Evolutionary conservation across 2,113 vertebrate species (phyloP).

Genomic region (Ophthalmolycus amberensis): DNA sequence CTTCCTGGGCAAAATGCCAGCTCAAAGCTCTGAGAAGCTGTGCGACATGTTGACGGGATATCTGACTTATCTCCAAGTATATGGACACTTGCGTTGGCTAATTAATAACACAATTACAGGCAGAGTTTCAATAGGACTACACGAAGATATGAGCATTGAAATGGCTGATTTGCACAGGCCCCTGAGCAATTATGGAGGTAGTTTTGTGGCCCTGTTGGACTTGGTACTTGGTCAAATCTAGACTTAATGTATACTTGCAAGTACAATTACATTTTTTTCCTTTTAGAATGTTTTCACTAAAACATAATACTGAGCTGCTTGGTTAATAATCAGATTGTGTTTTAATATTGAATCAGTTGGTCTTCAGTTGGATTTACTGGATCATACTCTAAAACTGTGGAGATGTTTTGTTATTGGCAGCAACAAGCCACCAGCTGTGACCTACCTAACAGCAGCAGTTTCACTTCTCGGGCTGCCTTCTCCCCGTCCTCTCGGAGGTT

Average conservation of each 20-base stretch:
- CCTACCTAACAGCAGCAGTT: slow-evolving; percentile 93
- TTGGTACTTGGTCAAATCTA: background rate
- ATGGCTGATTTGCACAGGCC: background rate
- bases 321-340: background rate
- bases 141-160: background rate
- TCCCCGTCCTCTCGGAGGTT: slow-evolving; percentile 96
- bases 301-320: background rate
- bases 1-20: slow-evolving; percentile 52
- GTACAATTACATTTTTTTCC: background rate
- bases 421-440: background rate
- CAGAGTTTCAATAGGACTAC: slow-evolving; percentile 1
- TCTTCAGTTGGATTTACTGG: background rate
- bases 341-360: background rate
- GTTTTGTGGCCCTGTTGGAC: background rate
- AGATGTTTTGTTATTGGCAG: background rate
- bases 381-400: background rate
- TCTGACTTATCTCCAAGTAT: slow-evolving; percentile 33
- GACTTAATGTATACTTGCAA: background rate
- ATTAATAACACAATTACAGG: slow-evolving; percentile 17
- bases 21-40: slow-evolving; percentile 43
- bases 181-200: background rate
- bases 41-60: slow-evolving; percentile 54
- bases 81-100: slow-evolving; percentile 22
- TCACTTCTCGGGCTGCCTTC: slow-evolving; percentile 95
- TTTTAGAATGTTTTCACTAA: background rate